Conservation (phyloP, 53 echinoderm and acorn worm species). For the Temnopleurus reevesii region DNA sequence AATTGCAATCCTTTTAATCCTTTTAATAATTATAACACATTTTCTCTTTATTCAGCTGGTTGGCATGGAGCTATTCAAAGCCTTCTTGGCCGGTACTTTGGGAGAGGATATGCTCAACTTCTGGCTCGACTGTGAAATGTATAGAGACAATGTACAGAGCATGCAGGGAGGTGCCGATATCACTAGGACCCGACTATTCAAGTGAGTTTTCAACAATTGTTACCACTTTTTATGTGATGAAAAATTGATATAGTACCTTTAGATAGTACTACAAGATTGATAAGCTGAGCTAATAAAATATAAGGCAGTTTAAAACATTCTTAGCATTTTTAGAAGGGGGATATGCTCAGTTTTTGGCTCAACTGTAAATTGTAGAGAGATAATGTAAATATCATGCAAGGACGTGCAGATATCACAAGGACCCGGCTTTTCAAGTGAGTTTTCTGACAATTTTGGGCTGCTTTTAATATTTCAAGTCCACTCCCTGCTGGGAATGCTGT, state of each 20-base stretch:
- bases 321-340: constrained; percentile 70
- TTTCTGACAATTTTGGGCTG: too few relatives aligned
- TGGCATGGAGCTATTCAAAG: constrained; percentile 87
- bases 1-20: too few relatives aligned
- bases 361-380: constrained; percentile 91
- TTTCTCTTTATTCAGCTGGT: constrained; percentile 59
- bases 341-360: constrained; percentile 93
- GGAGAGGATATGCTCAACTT: constrained; percentile 97
- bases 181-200: constrained; percentile 82
- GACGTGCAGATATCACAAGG: constrained; percentile 67
- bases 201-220: constrained; percentile 58
- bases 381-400: constrained; percentile 79
- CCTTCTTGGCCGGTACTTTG: constrained; percentile 73
- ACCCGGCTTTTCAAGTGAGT: constrained; percentile 80
- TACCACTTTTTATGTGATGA: too few relatives aligned
- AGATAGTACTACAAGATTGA: too few relatives aligned
- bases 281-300: too few relatives aligned
- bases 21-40: too few relatives aligned
- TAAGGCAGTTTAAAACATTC: constrained; percentile 78
- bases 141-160: constrained; percentile 86
- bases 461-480: too few relatives aligned
- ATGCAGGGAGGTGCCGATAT: constrained; percentile 72
- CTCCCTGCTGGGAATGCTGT: too few relatives aligned
- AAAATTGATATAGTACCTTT: too few relatives aligned
- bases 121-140: constrained; percentile 98